These are phyloP conservation scores for Drosophila varians DNA, from an alignment of 1,140 invertebrate genomes.

Conservation along the genomic window DNA sequence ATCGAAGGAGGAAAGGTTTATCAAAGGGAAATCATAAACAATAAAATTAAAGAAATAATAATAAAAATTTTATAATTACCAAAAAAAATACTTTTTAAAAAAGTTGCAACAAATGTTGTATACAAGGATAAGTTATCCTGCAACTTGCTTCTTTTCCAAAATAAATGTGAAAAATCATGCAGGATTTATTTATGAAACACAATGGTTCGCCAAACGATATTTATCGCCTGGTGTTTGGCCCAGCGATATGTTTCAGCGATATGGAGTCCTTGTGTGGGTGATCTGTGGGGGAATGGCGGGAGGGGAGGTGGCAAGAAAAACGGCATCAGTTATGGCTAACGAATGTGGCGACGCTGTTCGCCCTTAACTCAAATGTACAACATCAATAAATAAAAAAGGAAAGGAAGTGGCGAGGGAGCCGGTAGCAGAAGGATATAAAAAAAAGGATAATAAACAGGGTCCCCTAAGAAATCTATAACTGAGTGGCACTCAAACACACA, in stretches of 20 bases:
- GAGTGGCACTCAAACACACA: constrained; percentile 65
- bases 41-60: not conserved
- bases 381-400: constrained; percentile 75
- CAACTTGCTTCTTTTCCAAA: too few species aligned
- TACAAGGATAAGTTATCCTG: too few species aligned
- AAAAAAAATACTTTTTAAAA: too few species aligned
- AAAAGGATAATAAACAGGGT: constrained; percentile 79
- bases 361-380: constrained; percentile 80
- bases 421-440: constrained; percentile 65
- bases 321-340: constrained; percentile 77
- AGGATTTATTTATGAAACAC: not conserved
- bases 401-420: constrained; percentile 16
- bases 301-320: constrained; percentile 41
- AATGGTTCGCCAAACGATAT: not conserved
- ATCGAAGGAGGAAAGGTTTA: not conserved
- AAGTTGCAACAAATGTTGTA: too few species aligned
- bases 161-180: too few species aligned
- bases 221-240: not conserved
- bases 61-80: too few species aligned
- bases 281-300: not conserved
- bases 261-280: not conserved
- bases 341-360: constrained; percentile 68
- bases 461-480: constrained; percentile 79
- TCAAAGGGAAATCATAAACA: not conserved
- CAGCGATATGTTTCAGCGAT: not conserved